Percentiles rank a stretch among this genome's conserved stretches.
These are phyloP conservation scores for Chlorodrepanis virens DNA, from an alignment of 2,113 vertebrate species.

Conservation along the genomic window DNA sequence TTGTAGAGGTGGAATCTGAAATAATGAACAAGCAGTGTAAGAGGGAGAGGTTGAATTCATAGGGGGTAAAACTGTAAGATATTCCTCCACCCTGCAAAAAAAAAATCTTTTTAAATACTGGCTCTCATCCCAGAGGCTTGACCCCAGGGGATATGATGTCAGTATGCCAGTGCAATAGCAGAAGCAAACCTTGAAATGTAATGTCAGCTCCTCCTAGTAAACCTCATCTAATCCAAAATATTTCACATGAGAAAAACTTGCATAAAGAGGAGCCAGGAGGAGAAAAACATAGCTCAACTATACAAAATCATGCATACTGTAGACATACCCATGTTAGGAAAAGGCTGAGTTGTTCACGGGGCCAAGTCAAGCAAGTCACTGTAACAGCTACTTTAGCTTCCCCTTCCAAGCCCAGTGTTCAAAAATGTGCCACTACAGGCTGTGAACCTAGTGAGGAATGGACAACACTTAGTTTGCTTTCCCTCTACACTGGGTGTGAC, in stretches of 20 bases:
- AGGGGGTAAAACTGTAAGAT: slow-evolving; percentile 3
- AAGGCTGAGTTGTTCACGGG: neutral
- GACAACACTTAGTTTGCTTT: neutral
- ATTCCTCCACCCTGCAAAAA: neutral
- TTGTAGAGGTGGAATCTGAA: neutral
- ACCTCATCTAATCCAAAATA: slow-evolving; percentile 28
- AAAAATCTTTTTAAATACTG: slow-evolving; percentile 15
- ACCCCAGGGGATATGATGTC: slow-evolving; percentile 27
- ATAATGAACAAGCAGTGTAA: neutral
- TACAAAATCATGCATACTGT: neutral
- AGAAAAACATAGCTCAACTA: neutral
- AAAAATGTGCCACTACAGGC: neutral
- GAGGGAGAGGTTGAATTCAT: neutral
- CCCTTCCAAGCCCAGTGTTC: neutral
- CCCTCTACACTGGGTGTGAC: neutral
- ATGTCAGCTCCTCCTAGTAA: slow-evolving; percentile 15
- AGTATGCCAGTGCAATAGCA: neutral
- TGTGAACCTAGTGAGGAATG: neutral
- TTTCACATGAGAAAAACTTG: neutral
- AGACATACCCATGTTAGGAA: slow-evolving; percentile 17
- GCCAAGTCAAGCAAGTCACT: neutral
- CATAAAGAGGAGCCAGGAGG: neutral
- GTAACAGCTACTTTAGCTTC: neutral
- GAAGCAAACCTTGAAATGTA: slow-evolving; percentile 27
- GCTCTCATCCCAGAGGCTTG: slow-evolving; percentile 2